Percentiles rank a stretch among this genome's conserved stretches.
phyloP scores from a whole-genome alignment of 2,888 invertebrate species.

The Euclidia mi region DNA sequence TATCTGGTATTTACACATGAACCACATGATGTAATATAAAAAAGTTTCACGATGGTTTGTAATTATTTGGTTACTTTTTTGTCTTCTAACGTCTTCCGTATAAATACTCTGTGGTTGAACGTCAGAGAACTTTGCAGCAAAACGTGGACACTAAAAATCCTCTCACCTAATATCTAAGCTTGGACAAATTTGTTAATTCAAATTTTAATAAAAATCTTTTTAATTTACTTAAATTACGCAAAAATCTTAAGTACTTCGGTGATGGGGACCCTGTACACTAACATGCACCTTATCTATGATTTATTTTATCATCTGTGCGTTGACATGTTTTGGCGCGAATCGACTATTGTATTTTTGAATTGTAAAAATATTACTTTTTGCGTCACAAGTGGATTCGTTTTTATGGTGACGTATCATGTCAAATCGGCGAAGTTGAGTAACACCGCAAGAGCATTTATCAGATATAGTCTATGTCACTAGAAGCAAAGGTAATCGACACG shows the following conservation, averaged over 20 bases:
- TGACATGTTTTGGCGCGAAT: no score
- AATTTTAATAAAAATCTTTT: constrained; percentile 40
- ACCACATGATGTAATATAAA: no score
- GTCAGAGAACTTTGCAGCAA: constrained; percentile 44
- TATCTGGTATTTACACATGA: no score
- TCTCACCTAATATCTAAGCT: constrained; percentile 55
- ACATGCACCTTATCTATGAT: constrained; percentile 46
- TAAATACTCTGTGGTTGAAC: constrained; percentile 1
- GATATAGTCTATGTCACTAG: no score
- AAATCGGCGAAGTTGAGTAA: no score
- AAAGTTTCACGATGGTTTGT: no score
- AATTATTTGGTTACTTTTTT: no score
- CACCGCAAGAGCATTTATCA: no score
- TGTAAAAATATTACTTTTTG: no score
- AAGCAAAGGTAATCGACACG: no score
- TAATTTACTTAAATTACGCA: constrained; percentile 39
- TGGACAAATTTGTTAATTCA: constrained; percentile 53
- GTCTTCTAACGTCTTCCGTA: neutral
- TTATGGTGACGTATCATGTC: no score
- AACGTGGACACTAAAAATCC: constrained; percentile 39
- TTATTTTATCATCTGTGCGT: constrained; percentile 37
- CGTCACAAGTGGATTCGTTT: neutral
- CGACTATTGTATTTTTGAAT: no score
- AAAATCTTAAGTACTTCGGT: constrained; percentile 52
- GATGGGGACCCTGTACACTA: constrained; percentile 56